phyloP scores from a whole-genome alignment of 2,888 invertebrate genomes.

The Desoria tigrina region DNA sequence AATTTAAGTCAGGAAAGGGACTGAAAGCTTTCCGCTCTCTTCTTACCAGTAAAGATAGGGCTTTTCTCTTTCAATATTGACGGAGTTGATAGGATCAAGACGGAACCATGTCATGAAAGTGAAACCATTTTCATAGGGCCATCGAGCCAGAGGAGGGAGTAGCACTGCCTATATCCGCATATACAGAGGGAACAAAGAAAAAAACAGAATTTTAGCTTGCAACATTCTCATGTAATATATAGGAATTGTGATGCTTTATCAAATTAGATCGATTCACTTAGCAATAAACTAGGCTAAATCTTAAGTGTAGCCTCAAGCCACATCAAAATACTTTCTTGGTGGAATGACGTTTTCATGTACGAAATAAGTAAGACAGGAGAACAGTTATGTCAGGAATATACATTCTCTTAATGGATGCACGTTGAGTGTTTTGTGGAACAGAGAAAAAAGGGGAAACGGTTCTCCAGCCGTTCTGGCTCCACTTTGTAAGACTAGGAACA shows the following conservation, averaged over 20 bases:
- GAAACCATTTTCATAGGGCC: slow-evolving; percentile 99
- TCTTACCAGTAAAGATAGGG: slow-evolving; percentile 96
- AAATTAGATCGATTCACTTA: slow-evolving; percentile 19
- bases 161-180: slow-evolving; percentile 95
- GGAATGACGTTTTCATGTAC: too few relatives aligned
- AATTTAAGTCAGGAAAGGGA: not conserved
- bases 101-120: slow-evolving; percentile 99
- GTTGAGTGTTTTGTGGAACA: too few relatives aligned
- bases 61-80: slow-evolving; percentile 97
- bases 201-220: not conserved
- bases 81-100: slow-evolving; percentile 96
- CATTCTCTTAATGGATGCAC: too few relatives aligned
- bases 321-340: too few relatives aligned
- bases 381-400: too few relatives aligned
- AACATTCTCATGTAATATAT: not conserved
- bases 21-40: slow-evolving; percentile 10
- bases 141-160: slow-evolving; percentile 92
- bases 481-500: too few relatives aligned
- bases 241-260: not conserved
- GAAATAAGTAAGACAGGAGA: too few relatives aligned
- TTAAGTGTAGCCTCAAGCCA: not conserved
- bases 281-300: slow-evolving; percentile 6
- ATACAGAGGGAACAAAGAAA: slow-evolving; percentile 57
- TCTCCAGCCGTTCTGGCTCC: too few relatives aligned
- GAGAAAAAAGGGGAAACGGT: too few relatives aligned